Conservation (phyloP, 2,797 vertebrate species). For the Sternotherus odoratus region DNA sequence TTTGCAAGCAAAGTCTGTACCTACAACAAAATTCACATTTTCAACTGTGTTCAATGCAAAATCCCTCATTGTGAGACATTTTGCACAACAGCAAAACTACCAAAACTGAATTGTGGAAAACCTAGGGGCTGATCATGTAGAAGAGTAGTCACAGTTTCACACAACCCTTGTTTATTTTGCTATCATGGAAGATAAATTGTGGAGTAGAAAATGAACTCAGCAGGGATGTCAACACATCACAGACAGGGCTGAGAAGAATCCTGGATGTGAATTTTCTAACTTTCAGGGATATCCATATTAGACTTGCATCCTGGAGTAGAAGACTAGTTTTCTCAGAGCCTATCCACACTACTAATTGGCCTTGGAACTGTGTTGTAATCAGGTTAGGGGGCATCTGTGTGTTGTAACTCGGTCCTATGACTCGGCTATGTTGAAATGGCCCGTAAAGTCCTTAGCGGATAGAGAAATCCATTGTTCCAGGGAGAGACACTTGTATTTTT, state of each 20-base stretch:
- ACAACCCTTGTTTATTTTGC: background rate
- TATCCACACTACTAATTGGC: background rate
- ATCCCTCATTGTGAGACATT: background rate
- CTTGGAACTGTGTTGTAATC: background rate
- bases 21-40: background rate
- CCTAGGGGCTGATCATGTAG: background rate
- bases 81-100: background rate
- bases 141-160: background rate
- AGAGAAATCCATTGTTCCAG: background rate
- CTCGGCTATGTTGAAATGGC: background rate
- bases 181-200: background rate
- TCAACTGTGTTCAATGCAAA: background rate
- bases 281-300: background rate
- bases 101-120: background rate
- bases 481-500: constrained; percentile 48
- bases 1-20: background rate
- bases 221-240: background rate
- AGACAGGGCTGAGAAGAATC: background rate
- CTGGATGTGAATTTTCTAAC: background rate
- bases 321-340: background rate
- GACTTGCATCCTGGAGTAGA: background rate
- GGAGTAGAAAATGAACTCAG: background rate
- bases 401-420: background rate
- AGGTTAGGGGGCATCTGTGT: background rate
- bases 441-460: background rate